phyloP scores from a whole-genome alignment of 2,888 invertebrate genomes.

The Ornithoptera priamus region DNA sequence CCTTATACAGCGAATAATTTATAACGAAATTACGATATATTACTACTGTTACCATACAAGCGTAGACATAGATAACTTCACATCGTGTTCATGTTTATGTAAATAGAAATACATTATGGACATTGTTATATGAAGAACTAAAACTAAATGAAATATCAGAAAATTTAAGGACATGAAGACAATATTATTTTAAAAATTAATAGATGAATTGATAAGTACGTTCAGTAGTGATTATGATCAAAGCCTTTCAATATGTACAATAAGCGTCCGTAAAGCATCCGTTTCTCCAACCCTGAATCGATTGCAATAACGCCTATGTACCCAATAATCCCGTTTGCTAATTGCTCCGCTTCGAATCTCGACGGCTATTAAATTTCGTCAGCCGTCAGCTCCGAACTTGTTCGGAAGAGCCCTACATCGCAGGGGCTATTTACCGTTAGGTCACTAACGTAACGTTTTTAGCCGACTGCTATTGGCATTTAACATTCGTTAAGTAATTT shows the following conservation, averaged over 20 bases:
- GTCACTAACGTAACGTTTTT: constrained; percentile 15
- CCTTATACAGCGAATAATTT: constrained; percentile 14
- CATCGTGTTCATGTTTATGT: background rate
- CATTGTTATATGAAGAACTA: background rate
- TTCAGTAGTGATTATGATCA: background rate
- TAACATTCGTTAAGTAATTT: background rate
- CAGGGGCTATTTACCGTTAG: constrained; percentile 31
- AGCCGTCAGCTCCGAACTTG: constrained; percentile 36
- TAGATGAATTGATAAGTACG: background rate
- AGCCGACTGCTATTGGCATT: background rate
- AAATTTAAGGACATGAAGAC: background rate
- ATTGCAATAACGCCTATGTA: constrained; percentile 35
- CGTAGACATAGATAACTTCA: background rate
- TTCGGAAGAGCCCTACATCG: constrained; percentile 31
- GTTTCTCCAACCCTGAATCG: background rate
- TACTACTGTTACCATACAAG: constrained; percentile 28
- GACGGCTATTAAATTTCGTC: constrained; percentile 58
- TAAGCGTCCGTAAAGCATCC: constrained; percentile 2
- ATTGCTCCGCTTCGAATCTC: constrained; percentile 51
- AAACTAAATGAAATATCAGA: background rate
- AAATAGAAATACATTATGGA: background rate
- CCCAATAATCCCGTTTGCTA: constrained; percentile 53
- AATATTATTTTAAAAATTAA: background rate
- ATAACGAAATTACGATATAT: constrained; percentile 30
- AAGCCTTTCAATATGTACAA: background rate